phyloP scores from a whole-genome alignment of 2,888 invertebrate species.

The Himalopsyche tibetana region DNA sequence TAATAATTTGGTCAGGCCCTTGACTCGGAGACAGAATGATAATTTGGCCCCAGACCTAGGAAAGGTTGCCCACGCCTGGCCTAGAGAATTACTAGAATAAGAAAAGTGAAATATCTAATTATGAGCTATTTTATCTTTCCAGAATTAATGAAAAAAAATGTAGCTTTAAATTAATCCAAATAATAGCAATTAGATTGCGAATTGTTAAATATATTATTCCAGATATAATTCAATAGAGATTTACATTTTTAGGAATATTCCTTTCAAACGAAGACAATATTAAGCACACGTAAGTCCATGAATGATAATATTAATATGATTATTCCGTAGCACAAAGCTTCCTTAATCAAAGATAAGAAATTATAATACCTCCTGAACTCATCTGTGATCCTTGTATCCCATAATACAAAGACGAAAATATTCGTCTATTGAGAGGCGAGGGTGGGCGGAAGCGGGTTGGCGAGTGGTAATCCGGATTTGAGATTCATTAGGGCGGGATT shows the following conservation, averaged over 20 bases:
- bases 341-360: conserved; percentile 36
- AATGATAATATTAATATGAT: conserved; percentile 37
- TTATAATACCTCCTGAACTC: conserved; percentile 15
- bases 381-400: conserved; percentile 7
- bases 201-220: no score
- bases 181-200: no score
- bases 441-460: conserved; percentile 31
- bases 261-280: background rate
- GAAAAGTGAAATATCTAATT: no score
- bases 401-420: conserved; percentile 35
- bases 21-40: no score
- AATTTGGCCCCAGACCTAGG: no score
- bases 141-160: no score
- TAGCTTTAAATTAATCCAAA: no score
- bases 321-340: conserved; percentile 2
- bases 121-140: no score
- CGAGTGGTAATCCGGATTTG: conserved; percentile 75
- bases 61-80: no score
- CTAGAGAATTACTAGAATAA: no score
- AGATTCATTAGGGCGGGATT: conserved; percentile 79
- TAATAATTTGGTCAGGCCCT: no score
- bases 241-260: background rate
- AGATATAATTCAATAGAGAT: background rate
- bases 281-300: background rate
- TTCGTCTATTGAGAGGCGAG: background rate